Evolutionary conservation across 2,797 vertebrate genomes (phyloP).

Genomic region (Tolypeutes matacus): DNA sequence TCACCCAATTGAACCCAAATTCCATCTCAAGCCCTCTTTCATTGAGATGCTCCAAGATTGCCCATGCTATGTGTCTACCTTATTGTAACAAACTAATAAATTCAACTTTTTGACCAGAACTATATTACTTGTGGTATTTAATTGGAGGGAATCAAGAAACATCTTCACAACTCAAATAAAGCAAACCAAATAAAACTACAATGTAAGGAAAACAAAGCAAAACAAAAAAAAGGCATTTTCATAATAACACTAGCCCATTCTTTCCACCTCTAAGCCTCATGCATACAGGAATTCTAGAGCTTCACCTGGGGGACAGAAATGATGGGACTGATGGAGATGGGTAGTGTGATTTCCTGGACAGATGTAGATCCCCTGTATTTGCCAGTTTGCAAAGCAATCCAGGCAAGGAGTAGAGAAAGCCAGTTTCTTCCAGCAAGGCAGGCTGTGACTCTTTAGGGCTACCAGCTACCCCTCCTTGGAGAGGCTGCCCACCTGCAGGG

Average conservation of each 20-base stretch:
- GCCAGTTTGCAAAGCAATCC: background rate
- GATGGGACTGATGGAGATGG: background rate
- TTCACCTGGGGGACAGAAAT: background rate
- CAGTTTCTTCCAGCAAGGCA: background rate
- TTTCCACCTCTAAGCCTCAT: background rate
- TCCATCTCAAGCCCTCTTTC: background rate
- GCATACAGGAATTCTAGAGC: rapidly evolving
- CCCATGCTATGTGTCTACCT: rapidly evolving
- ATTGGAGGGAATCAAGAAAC: background rate
- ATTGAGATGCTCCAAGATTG: background rate
- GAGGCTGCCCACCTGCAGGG: background rate
- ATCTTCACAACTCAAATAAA: background rate
- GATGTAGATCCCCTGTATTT: background rate
- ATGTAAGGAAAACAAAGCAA: rapidly evolving
- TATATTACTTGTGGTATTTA: background rate
- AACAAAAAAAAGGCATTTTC: background rate
- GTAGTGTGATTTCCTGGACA: background rate
- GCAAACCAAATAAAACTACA: background rate
- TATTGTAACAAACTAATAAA: background rate
- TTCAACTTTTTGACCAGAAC: background rate
- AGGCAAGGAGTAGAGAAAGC: background rate
- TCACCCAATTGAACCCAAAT: background rate
- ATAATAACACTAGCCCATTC: no score
- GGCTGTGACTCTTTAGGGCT: background rate
- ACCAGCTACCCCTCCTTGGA: no score